Base-by-base conservation (phyloP, 2,113 vertebrate genomes). In the Dasyornis broadbenti region DNA sequence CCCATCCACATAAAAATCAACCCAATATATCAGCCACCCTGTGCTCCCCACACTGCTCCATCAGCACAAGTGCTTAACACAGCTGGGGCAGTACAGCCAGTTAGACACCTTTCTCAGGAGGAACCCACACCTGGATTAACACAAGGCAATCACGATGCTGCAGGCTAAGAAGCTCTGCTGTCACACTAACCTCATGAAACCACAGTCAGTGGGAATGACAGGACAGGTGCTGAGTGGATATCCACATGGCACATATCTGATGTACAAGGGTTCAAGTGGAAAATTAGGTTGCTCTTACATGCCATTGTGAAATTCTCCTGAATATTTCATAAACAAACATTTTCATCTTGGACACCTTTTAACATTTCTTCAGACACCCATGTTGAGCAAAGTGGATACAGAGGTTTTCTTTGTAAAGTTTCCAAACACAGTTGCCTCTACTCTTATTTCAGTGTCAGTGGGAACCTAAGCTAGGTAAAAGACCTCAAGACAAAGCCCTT, bases 311-410 rank as follows among this genome's bases (percentile, higher is more conserved):
- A 95, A 97, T 52, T 66, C 52, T 83, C 76, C 20, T 1, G 1
- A 59, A 45, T 50, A 13, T 91, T 94, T 97, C 92, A 84, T 79
- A 92, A 95, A 94, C 79, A 92, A 89, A 68, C 61, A 89, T 94
- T 92, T 95, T 73, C 91, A 92, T 95, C 65, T 92, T 92, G 91
- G 89, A 89, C 92, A 95, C 83, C 91, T 95, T 95, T 91, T 75
- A 64, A 40, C 69, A 76, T 95, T 97, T 95, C 95, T 96, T 95
- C 91, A 97, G 96, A 96, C 76, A 78, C 64, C 27, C 64, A 15
- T 52, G 79, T 92, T 96, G 92, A 96, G 95, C 86, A 95, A 97
- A 94, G 89, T 92, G 60, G 76, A 95, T 95, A 73, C 66, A 90
- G 76, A 47, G 77, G 72, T 94, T 97, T 92, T 95, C 86, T 93